These are phyloP conservation scores for Mesoclemmys tuberculata DNA, from an alignment of 2,113 vertebrate species.

Conservation along the genomic window DNA sequence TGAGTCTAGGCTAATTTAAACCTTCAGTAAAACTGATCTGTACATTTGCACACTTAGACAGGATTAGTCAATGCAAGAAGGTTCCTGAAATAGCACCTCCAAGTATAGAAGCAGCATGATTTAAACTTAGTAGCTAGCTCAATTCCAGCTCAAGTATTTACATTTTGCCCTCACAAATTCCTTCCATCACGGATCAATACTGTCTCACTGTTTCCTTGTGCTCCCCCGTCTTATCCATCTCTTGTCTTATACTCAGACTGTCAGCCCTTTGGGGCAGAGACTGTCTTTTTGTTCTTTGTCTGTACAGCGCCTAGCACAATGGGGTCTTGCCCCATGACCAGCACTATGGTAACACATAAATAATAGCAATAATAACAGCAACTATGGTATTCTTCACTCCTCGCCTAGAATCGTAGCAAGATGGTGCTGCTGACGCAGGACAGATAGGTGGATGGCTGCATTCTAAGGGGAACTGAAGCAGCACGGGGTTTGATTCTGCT, in stretches of 20 bases:
- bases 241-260: not conserved
- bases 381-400: not conserved
- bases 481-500: not conserved
- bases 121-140: not conserved
- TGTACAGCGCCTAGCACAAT: not conserved
- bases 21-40: not conserved
- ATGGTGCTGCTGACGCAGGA: not conserved
- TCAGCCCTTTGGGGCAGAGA: not conserved
- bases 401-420: not conserved
- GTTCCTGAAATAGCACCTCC: accelerated
- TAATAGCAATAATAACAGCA: not conserved
- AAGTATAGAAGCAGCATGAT: not conserved
- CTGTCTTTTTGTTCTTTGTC: not conserved
- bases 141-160: not conserved
- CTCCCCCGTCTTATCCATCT: not conserved
- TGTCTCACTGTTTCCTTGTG: accelerated
- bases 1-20: not conserved
- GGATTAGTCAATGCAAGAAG: accelerated
- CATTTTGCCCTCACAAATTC: accelerated
- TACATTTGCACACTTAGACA: not conserved
- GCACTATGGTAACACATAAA: not conserved
- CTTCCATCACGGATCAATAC: not conserved
- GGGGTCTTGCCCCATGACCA: accelerated
- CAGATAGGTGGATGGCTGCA: not conserved
- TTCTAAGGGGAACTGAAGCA: not conserved